A percentile compares a stretch with the other conserved stretches of the same genome.
These are phyloP conservation scores for Platalea minor DNA, from an alignment of 2,797 vertebrate genomes.

Conservation along the genomic window DNA sequence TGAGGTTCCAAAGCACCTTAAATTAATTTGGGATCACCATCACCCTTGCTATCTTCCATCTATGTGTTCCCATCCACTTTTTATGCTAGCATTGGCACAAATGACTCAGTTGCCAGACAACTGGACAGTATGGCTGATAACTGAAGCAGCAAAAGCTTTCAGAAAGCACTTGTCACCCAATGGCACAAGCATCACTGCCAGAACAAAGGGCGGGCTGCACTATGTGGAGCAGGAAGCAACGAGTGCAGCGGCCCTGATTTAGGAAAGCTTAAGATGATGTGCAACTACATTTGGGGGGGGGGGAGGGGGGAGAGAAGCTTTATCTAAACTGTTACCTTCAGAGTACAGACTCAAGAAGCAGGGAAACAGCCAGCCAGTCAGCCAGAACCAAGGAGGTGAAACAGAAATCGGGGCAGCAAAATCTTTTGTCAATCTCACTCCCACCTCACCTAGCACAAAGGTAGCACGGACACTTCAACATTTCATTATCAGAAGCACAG, in stretches of 20 bases:
- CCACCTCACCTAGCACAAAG: not conserved
- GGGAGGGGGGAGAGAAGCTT: not conserved
- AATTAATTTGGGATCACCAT: accelerated
- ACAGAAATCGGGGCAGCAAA: accelerated
- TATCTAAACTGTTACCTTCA: not conserved
- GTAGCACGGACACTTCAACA: accelerated
- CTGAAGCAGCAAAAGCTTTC: not conserved
- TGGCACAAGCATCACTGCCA: accelerated
- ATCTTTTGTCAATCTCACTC: not conserved
- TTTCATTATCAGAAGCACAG: not conserved
- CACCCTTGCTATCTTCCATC: accelerated
- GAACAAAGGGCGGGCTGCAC: too few relatives aligned
- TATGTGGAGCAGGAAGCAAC: accelerated
- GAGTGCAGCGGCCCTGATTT: accelerated
- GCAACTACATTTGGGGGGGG: too few relatives aligned
- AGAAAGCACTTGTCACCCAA: not conserved
- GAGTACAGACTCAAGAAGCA: not conserved
- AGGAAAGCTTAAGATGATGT: not conserved
- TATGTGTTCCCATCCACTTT: accelerated
- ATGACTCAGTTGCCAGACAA: accelerated
- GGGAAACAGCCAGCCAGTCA: too few relatives aligned
- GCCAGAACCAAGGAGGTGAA: not conserved
- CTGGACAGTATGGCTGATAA: accelerated
- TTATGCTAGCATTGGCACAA: accelerated
- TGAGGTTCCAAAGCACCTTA: too few relatives aligned